Base-by-base conservation (phyloP, 2,888 invertebrate species). In the Mythimna vitellina region DNA sequence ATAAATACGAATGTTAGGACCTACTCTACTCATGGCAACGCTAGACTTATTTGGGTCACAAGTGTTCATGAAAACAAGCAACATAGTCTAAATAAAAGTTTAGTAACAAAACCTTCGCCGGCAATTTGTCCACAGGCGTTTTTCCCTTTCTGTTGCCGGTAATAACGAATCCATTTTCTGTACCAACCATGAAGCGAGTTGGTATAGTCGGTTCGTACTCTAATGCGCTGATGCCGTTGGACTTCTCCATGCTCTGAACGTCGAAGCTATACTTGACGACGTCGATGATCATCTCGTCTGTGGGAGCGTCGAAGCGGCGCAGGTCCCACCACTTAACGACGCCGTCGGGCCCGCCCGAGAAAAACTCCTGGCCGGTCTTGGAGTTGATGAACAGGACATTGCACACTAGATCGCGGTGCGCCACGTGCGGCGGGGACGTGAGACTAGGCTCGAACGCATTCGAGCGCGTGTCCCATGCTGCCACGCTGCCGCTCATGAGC, bases 331-430 rank as follows among this genome's bases (percentile, higher is more conserved):
- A 98, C 90, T 97, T 97, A 65, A 98, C 97, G 92, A 97, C 98
- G 1, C 99, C 99, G 92, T 99, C 99, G 1, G 98, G 98, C 0
- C 99, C 98, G 0, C 98, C 97, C 1, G 99, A 99, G 94, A 99
- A 99, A 91, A 99, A 99, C 91, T 99, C 99, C 0, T 98, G 97
- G 1, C 99, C 99, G 1, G 98, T 98, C 94, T 99, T 99, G 0
- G 99, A 98, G 90, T 98, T 98, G 72, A 99, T 98, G 98, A 99
- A 99, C 0, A 98, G 93, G 8, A 98, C 97, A 81, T 97, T 97
- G 81, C 98, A 97, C 8, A 98, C 99, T 0, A 98, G 97, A 94
- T 99, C 99, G 42, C 98, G 96, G 91, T 99, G 99, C 73, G 99
- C 98, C 65, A 97, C 97, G 90, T 99, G 98, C 49, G 98, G 97